A percentile compares a stretch with the other conserved stretches of the same genome.
Evolutionary conservation across 2,888 invertebrate genomes (phyloP).

Genomic region (Cheilosia variabilis): DNA sequence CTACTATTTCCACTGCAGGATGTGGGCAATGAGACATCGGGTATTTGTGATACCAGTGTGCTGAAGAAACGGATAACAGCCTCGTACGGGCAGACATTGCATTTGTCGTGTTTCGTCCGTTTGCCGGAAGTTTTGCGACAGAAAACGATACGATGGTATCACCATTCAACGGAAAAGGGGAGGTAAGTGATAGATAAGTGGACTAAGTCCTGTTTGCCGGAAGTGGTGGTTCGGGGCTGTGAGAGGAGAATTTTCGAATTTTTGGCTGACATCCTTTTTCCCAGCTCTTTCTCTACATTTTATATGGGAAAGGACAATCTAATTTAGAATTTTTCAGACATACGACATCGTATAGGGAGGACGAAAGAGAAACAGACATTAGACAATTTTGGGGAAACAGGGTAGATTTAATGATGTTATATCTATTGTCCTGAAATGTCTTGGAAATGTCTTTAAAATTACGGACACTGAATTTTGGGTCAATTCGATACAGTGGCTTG

Average conservation of each 20-base stretch:
- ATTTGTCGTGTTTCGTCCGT: constrained; percentile 95
- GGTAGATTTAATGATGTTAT: constrained; percentile 27
- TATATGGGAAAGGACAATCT: constrained; percentile 30
- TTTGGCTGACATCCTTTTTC: constrained; percentile 24
- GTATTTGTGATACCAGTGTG: constrained; percentile 95
- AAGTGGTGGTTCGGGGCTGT: constrained; percentile 3
- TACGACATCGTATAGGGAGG: constrained; percentile 18
- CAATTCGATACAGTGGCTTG: background rate
- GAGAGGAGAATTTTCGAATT: background rate
- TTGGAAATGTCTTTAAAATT: constrained; percentile 17
- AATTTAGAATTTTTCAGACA: constrained; percentile 37
- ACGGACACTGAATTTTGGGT: background rate
- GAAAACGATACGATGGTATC: constrained; percentile 93
- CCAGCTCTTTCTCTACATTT: too few relatives aligned
- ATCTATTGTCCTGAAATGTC: background rate
- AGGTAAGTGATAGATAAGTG: constrained; percentile 83
- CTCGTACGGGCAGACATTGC: constrained; percentile 96
- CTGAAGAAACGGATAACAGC: constrained; percentile 94
- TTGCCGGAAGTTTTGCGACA: constrained; percentile 93
- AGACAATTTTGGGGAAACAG: background rate
- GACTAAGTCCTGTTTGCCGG: constrained; percentile 35
- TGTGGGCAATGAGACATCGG: constrained; percentile 94
- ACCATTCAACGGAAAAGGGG: constrained; percentile 94
- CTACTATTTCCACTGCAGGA: constrained; percentile 86
- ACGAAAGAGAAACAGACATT: background rate